phyloP scores from a whole-genome alignment of 1,140 invertebrate species.

The Rhyzopertha dominica region DNA sequence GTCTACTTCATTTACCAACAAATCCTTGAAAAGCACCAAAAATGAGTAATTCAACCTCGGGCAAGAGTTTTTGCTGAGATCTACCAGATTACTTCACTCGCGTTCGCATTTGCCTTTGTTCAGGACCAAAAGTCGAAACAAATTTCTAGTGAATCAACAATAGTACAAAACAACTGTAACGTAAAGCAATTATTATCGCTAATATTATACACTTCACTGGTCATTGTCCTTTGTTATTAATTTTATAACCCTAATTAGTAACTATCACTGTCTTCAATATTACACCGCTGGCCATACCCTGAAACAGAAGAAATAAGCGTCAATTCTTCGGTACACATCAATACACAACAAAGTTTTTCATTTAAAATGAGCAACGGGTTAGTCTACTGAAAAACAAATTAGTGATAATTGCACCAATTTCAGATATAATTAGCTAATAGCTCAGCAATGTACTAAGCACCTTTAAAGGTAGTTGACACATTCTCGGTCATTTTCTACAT shows the following conservation, averaged over 20 bases:
- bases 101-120: too few species aligned
- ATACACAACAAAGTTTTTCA: background rate
- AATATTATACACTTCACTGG: conserved; percentile 38
- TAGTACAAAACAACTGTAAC: too few species aligned
- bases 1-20: too few species aligned
- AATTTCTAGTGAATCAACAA: too few species aligned
- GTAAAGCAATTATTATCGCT: too few species aligned
- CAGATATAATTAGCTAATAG: background rate
- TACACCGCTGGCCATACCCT: conserved; percentile 60
- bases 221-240: conserved; percentile 29
- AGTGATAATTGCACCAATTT: background rate
- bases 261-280: conserved; percentile 40
- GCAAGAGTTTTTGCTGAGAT: too few species aligned
- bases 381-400: background rate
- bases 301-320: conserved; percentile 43
- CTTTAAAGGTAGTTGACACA: background rate
- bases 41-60: too few species aligned
- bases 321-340: background rate
- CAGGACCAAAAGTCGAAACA: too few species aligned
- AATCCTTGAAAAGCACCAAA: too few species aligned
- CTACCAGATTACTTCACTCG: too few species aligned
- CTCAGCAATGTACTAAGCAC: background rate
- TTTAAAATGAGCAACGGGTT: background rate
- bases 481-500: background rate
- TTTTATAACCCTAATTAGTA: conserved; percentile 28